phyloP scores from a whole-genome alignment of 2,797 vertebrate genomes.

The Prionace glauca region DNA sequence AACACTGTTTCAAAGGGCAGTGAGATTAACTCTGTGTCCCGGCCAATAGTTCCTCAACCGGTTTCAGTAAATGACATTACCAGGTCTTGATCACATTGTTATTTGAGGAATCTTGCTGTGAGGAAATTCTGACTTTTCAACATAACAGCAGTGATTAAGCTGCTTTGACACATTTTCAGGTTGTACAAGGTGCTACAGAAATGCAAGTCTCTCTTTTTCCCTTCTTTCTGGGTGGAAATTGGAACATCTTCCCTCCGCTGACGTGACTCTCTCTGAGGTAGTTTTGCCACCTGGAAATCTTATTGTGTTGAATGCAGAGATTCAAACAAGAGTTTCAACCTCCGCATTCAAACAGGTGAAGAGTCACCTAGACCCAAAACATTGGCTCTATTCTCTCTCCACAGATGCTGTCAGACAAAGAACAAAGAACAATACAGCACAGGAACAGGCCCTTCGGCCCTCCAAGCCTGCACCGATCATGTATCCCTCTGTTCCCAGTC shows the following conservation, averaged over 20 bases:
- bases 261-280: background rate
- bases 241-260: background rate
- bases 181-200: background rate
- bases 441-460: no score
- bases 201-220: background rate
- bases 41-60: background rate
- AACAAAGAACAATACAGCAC: no score
- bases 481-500: no score
- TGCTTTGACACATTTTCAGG: background rate
- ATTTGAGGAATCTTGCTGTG: background rate
- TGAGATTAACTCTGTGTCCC: background rate
- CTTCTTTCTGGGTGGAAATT: background rate
- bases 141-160: background rate
- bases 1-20: background rate
- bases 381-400: no score
- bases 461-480: no score
- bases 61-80: background rate
- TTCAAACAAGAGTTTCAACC: background rate
- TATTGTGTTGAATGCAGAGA: background rate
- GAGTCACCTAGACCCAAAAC: no score
- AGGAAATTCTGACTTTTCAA: background rate
- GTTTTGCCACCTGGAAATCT: background rate
- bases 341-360: no score
- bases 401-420: no score
- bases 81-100: background rate